These are phyloP conservation scores for Scatophagus argus DNA, from an alignment of 2,113 vertebrate genomes.

Conservation along the genomic window DNA sequence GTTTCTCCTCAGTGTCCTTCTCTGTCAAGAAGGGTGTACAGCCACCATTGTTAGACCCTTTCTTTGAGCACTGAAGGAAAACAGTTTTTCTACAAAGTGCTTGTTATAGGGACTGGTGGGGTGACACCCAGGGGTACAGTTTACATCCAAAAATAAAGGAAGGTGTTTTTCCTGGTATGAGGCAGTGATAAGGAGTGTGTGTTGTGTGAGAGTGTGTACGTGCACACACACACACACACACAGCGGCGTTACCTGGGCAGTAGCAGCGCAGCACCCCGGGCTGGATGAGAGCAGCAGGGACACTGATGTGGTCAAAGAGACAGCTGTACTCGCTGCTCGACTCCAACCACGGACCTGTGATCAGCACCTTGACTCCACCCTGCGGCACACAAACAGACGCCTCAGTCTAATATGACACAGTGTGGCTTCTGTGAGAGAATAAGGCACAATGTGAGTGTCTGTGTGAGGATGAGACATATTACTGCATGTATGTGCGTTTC, in stretches of 20 bases:
- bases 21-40: neutral
- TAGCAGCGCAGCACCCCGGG: slow-evolving; percentile 98
- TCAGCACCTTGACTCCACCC: slow-evolving; percentile 98
- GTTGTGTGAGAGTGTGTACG: neutral
- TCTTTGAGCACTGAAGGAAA: neutral
- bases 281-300: slow-evolving; percentile 97
- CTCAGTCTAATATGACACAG: slow-evolving; percentile 8
- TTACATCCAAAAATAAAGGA: slow-evolving; percentile 3
- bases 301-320: slow-evolving; percentile 98
- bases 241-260: slow-evolving; percentile 91
- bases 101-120: neutral
- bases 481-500: neutral
- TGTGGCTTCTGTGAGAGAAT: neutral
- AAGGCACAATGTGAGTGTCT: too few species aligned
- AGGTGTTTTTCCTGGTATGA: neutral
- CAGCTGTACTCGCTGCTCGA: slow-evolving; percentile 97
- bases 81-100: neutral
- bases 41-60: neutral
- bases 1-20: neutral
- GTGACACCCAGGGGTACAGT: neutral
- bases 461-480: neutral
- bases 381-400: slow-evolving; percentile 71
- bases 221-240: too few species aligned
- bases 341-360: slow-evolving; percentile 98
- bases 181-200: neutral